Percentiles rank a stretch among this genome's conserved stretches.
Evolutionary conservation across 1,140 invertebrate genomes (phyloP).

Genomic region (Thaumetopoea pityocampa): DNA sequence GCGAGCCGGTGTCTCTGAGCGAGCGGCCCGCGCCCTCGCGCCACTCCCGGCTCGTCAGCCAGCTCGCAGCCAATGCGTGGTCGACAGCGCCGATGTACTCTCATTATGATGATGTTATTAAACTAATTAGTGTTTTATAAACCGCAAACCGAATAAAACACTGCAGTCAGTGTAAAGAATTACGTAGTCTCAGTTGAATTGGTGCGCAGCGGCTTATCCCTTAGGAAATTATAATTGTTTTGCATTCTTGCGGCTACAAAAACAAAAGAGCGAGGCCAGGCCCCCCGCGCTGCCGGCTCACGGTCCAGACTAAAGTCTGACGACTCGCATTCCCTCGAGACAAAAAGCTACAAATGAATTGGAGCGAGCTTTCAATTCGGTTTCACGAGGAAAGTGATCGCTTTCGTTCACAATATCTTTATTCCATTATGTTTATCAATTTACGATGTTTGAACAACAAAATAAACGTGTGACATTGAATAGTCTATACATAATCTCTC

Average conservation of each 20-base stretch:
- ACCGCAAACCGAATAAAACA: constrained; percentile 57
- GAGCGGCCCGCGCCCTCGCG: constrained; percentile 31
- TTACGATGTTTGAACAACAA: no score
- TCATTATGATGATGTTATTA: constrained; percentile 25
- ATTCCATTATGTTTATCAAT: neutral
- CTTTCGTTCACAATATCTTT: constrained; percentile 17
- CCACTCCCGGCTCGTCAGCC: constrained; percentile 35
- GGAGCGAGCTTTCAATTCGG: constrained; percentile 30
- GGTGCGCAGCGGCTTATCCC: constrained; percentile 59
- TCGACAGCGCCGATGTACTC: constrained; percentile 1
- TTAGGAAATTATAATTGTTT: constrained; percentile 73
- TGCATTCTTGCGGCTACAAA: constrained; percentile 73
- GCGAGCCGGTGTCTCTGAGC: constrained; percentile 52
- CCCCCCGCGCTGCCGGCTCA: constrained; percentile 53
- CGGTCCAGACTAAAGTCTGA: constrained; percentile 68
- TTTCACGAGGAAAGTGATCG: constrained; percentile 23
- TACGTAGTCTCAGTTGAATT: constrained; percentile 50
- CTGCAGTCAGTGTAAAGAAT: constrained; percentile 50
- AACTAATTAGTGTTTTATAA: constrained; percentile 58
- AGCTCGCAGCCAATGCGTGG: constrained; percentile 11
- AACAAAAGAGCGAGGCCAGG: constrained; percentile 64
- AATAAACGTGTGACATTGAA: no score
- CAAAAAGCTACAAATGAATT: constrained; percentile 68
- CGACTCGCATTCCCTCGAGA: constrained; percentile 64
- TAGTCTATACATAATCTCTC: no score